Percentiles rank a stretch among this genome's conserved stretches.
These are phyloP conservation scores for Batillaria attramentaria DNA, from an alignment of 1,140 invertebrate genomes.

Conservation along the genomic window DNA sequence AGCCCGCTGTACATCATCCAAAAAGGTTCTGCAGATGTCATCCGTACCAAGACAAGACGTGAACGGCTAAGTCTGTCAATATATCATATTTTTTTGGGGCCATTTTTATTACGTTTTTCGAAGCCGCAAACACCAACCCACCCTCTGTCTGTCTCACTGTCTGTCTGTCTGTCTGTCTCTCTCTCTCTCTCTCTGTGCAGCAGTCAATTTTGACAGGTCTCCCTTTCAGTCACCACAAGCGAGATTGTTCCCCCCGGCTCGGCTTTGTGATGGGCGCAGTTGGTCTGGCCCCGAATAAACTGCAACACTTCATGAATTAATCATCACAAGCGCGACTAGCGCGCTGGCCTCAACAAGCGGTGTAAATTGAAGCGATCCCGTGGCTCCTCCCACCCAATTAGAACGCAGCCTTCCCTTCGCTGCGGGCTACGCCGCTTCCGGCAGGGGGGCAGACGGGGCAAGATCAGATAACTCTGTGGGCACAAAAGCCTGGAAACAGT, in stretches of 20 bases:
- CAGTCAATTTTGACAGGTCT: background rate
- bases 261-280: background rate
- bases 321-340: background rate
- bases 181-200: background rate
- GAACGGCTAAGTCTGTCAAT: no score
- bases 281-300: background rate
- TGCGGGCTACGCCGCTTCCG: background rate
- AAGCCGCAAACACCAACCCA: no score
- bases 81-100: no score
- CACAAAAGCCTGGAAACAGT: background rate
- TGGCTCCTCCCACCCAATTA: constrained; percentile 6
- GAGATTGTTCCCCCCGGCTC: background rate
- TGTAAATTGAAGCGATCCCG: constrained; percentile 7
- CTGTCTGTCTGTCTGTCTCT: background rate
- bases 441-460: background rate
- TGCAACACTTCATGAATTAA: constrained; percentile 15
- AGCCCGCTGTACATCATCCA: no score
- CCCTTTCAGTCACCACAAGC: background rate
- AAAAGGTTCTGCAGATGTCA: no score
- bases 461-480: constrained; percentile 12
- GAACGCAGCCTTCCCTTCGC: background rate
- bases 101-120: no score
- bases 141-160: background rate
- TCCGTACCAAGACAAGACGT: no score
- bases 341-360: constrained; percentile 6